These are phyloP conservation scores for Ormyrus thymus DNA, from an alignment of 2,888 invertebrate species.

Conservation along the genomic window DNA sequence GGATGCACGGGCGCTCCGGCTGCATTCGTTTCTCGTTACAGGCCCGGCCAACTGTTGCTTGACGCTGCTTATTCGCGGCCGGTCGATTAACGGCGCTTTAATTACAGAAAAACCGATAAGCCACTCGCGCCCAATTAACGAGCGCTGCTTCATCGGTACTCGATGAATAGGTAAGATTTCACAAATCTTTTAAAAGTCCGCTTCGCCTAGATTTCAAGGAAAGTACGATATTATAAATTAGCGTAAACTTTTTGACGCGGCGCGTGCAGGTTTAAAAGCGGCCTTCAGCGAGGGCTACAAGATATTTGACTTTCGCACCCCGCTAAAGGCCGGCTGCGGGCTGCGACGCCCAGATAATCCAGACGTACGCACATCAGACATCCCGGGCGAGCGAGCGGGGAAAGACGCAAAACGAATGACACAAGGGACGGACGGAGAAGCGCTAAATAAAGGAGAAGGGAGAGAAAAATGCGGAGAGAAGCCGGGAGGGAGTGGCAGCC, in stretches of 20 bases:
- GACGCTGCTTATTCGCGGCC: neutral
- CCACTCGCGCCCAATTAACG: neutral
- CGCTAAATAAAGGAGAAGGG: slow-evolving; percentile 56
- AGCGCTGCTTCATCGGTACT: neutral
- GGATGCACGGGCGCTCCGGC: neutral
- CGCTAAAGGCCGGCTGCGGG: slow-evolving; percentile 62
- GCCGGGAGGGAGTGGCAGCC: slow-evolving; percentile 20
- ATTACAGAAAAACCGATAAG: neutral
- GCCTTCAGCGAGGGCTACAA: slow-evolving; percentile 3
- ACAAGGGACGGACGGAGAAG: slow-evolving; percentile 55
- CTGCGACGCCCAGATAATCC: slow-evolving; percentile 71
- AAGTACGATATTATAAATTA: neutral
- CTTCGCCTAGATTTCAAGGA: neutral
- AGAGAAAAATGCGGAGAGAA: slow-evolving; percentile 39
- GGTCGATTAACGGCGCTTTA: slow-evolving; percentile 15
- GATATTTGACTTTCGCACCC: slow-evolving; percentile 48
- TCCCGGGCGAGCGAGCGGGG: slow-evolving; percentile 35
- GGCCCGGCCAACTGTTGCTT: slow-evolving; percentile 43
- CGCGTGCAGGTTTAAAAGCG: neutral
- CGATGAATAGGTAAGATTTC: neutral
- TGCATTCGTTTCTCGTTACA: slow-evolving; percentile 13
- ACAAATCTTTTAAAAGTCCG: neutral
- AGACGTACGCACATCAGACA: slow-evolving; percentile 57
- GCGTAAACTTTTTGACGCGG: neutral
- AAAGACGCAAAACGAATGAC: slow-evolving; percentile 57